phyloP scores from a whole-genome alignment of 2,888 invertebrate species.

The Stictocephala bisonia region DNA sequence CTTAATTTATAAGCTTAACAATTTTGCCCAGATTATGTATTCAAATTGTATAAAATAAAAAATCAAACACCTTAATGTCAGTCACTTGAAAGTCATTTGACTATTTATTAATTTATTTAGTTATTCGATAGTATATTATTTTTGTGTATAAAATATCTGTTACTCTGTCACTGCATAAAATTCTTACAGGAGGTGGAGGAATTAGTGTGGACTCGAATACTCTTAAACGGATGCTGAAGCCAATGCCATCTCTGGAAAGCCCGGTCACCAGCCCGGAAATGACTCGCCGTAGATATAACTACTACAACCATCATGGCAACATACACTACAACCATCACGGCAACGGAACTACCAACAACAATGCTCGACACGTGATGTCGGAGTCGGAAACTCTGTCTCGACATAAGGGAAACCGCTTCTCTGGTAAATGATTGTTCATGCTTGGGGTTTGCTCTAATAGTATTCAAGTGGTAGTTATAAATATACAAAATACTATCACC shows the following conservation, averaged over 20 bases:
- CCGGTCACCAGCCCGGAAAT: conserved; percentile 93
- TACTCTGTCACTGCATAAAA: conserved; percentile 33
- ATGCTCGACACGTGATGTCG: conserved; percentile 67
- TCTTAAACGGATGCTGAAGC: conserved; percentile 93
- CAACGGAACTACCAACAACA: conserved; percentile 70
- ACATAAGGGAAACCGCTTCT: conserved; percentile 73
- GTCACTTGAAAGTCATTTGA: background rate
- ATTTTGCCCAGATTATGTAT: no score
- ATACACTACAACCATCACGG: conserved; percentile 65
- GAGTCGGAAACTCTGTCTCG: conserved; percentile 68
- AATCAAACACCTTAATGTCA: no score
- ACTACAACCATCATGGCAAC: conserved; percentile 68
- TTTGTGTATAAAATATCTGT: conserved; percentile 47
- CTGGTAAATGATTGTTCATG: conserved; percentile 64
- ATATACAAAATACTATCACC: no score
- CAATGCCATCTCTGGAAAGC: conserved; percentile 90
- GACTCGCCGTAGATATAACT: conserved; percentile 77
- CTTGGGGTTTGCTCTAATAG: background rate
- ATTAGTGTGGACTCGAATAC: conserved; percentile 81
- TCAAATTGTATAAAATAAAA: no score
- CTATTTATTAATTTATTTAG: background rate
- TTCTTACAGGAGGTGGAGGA: conserved; percentile 50
- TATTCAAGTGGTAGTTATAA: no score
- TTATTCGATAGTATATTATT: background rate
- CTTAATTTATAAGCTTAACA: no score